Evolutionary conservation across 2,797 vertebrate species (phyloP), one percentile per base, ranked within the genome.

Genomic region (Graptemys geographica): DNA sequence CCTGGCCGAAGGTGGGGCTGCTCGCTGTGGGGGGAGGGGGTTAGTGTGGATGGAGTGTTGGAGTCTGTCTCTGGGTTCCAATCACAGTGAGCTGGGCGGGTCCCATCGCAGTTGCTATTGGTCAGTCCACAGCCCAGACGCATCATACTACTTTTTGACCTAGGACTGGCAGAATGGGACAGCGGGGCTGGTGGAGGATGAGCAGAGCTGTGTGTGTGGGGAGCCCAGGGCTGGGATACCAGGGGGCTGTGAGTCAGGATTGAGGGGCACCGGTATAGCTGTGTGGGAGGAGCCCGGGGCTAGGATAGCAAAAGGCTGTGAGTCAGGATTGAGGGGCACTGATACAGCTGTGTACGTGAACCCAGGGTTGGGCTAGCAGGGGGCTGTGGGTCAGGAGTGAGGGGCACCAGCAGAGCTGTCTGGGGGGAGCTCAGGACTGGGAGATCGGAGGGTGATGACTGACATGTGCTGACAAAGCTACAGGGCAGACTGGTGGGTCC

Each of bases 321-420:
- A 2, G 55, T 23, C 23, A 3, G 55, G 55, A 56, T 9, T 56
- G 23, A 56, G 55, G 55, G 23, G 9, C 55, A 56, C 23, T 27
- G 55, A 23, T 23, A 56, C 15, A n/a, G 62, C 62, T 65, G 44
- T 44, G 31, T 56, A 44, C 8, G 21, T 56, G 59, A 6, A 27
- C 53, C 19, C 53, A 55, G 53, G 53, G 53, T 18, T 55, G 53
- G 53, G 53, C 5, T 57, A 27, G 25, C 56, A 57, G 5, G 56
- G 3, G 33, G 62, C 16, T 69, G 62, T 3, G 33, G 8, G 31
- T 8, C 8, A 1, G n/a, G 16, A 37, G 0, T 28, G 56, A 57
- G 25, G 25, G 56, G 25, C 27, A 28, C 56, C 18, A 19, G 52
- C 52, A 52, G 52, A 52, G 52, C 52, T 52, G 52, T 52, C 52